A percentile compares a stretch with the other conserved stretches of the same genome.
Evolutionary conservation across 37 sponge, comb jelly and placozoan species (phyloP).

Genomic region (Spongilla lacustris): DNA sequence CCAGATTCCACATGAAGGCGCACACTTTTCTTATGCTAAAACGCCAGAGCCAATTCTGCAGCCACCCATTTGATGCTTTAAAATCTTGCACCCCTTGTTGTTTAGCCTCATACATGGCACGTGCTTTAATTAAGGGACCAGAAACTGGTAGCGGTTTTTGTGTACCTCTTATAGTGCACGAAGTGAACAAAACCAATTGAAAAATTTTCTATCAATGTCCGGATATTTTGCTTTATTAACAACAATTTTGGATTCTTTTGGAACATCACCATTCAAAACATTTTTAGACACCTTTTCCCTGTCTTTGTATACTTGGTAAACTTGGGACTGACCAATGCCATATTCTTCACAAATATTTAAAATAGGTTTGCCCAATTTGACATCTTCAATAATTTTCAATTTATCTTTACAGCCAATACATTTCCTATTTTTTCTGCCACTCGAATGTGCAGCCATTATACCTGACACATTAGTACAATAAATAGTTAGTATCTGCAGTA

Average conservation of each 20-base stretch:
- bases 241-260: not conserved
- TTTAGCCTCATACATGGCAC: slow-evolving; percentile 10
- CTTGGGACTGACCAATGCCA: not conserved
- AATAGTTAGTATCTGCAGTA: no score
- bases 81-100: slow-evolving; percentile 42
- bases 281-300: not conserved
- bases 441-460: not conserved
- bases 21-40: slow-evolving; percentile 53
- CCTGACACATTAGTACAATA: no score
- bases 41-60: slow-evolving; percentile 56
- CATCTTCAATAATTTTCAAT: not conserved
- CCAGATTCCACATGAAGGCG: slow-evolving; percentile 74
- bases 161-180: not conserved
- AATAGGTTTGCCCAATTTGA: not conserved
- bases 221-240: not conserved
- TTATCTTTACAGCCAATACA: not conserved
- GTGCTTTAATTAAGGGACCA: not conserved
- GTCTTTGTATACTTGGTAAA: not conserved
- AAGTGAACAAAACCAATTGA: not conserved
- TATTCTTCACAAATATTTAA: not conserved
- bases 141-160: not conserved
- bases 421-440: not conserved
- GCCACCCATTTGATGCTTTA: slow-evolving; percentile 66
- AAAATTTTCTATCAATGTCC: not conserved
- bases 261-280: not conserved